Percentiles rank a stretch among this genome's conserved stretches.
These are phyloP conservation scores for Eubasilissa regina DNA, from an alignment of 1,140 invertebrate genomes.

Conservation along the genomic window DNA sequence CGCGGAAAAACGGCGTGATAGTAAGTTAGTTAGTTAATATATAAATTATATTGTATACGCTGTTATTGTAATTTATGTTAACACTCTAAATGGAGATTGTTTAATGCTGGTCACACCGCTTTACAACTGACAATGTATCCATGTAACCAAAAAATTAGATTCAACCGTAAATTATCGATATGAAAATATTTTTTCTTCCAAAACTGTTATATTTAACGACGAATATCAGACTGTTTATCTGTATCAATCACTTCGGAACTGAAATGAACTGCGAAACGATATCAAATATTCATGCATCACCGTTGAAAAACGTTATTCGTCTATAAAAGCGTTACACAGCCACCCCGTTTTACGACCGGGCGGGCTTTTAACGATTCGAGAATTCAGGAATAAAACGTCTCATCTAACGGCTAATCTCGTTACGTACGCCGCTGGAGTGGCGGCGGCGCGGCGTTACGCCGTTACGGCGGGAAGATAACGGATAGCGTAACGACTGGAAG, in stretches of 20 bases:
- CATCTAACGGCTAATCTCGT: constrained; percentile 47
- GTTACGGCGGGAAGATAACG: constrained; percentile 32
- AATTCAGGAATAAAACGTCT: constrained; percentile 37
- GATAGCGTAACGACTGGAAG: constrained; percentile 25
- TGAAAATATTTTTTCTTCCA: no score
- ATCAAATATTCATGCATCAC: neutral
- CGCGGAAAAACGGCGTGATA: no score
- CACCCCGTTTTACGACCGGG: constrained; percentile 13
- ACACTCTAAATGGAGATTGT: no score
- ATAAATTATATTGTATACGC: no score
- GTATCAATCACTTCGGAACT: neutral
- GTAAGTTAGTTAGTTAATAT: no score
- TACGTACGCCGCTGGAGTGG: constrained; percentile 45
- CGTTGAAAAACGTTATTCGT: neutral
- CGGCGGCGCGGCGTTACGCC: constrained; percentile 15
- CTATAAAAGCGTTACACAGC: constrained; percentile 2
- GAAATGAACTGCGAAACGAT: neutral
- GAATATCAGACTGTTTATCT: no score
- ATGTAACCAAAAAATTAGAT: no score
- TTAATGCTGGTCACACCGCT: no score
- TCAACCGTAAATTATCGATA: no score
- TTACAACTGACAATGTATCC: no score
- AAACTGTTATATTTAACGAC: no score
- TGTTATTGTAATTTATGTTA: no score
- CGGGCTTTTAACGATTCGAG: constrained; percentile 48